Evolutionary conservation across 2,888 invertebrate species (phyloP).

Genomic region (Lochmaea capreae): DNA sequence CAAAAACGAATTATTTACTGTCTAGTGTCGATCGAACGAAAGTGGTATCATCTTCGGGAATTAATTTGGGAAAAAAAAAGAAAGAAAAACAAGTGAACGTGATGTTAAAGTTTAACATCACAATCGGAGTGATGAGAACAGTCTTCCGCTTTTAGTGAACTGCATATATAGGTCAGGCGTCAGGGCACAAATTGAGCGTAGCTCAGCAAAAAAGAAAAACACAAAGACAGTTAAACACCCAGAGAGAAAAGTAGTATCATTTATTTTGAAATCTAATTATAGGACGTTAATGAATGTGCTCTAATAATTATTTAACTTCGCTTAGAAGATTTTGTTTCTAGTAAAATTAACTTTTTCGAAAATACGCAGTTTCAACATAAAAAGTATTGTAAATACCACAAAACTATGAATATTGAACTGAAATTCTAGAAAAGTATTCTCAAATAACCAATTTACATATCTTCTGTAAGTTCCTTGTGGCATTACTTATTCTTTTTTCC

Average conservation of each 20-base stretch:
- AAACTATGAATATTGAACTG: no score
- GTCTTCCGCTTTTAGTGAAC: slow-evolving; percentile 1
- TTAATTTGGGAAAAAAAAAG: slow-evolving; percentile 45
- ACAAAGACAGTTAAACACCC: not conserved
- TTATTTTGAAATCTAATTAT: slow-evolving; percentile 7
- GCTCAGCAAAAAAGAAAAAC: slow-evolving; percentile 9
- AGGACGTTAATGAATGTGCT: not conserved
- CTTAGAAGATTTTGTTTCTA: not conserved
- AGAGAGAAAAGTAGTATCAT: not conserved
- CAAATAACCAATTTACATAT: no score
- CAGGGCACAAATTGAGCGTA: not conserved
- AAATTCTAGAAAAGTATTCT: no score
- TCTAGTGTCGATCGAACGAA: slow-evolving; percentile 43
- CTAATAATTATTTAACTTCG: not conserved
- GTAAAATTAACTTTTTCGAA: not conserved
- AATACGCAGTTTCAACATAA: no score
- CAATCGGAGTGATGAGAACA: slow-evolving; percentile 10
- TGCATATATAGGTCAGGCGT: slow-evolving; percentile 9
- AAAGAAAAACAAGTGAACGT: slow-evolving; percentile 49
- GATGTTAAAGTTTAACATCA: slow-evolving; percentile 37
- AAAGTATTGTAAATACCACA: no score
- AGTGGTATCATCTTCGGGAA: slow-evolving; percentile 46
- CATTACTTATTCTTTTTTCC: no score
- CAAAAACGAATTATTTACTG: slow-evolving; percentile 46
- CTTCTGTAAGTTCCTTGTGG: no score